phyloP scores from a whole-genome alignment of 1,140 invertebrate genomes.

The Teleopsis dalmanni region DNA sequence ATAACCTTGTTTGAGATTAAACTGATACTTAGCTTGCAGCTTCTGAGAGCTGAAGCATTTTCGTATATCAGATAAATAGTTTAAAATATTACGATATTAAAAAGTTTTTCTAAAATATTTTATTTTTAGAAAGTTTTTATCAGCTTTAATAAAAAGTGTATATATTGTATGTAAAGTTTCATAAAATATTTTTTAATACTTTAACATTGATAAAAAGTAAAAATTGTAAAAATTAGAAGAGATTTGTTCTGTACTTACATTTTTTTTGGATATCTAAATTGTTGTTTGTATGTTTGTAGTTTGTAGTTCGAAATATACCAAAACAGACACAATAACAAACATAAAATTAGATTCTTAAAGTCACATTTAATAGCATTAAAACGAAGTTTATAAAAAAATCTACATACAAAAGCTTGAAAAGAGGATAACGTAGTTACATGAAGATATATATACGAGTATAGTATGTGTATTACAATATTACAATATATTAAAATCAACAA shows the following conservation, averaged over 20 bases:
- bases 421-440: too few relatives aligned
- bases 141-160: not conserved
- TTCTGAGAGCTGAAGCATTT: too few relatives aligned
- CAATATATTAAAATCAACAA: too few relatives aligned
- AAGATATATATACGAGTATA: too few relatives aligned
- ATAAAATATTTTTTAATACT: not conserved
- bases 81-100: not conserved
- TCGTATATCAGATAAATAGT: too few relatives aligned
- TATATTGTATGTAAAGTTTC: not conserved
- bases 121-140: not conserved
- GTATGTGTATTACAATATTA: too few relatives aligned
- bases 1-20: too few relatives aligned
- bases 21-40: too few relatives aligned
- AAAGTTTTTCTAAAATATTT: not conserved
- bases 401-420: too few relatives aligned
- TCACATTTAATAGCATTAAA: too few relatives aligned
- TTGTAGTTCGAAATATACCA: constrained; percentile 13
- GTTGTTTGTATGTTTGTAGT: constrained; percentile 12
- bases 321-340: constrained; percentile 16
- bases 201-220: not conserved
- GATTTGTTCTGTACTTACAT: constrained; percentile 9
- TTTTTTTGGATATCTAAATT: constrained; percentile 10
- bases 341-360: constrained; percentile 15
- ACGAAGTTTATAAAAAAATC: too few relatives aligned
- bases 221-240: not conserved